A percentile compares a stretch with the other conserved stretches of the same genome.
phyloP scores from a whole-genome alignment of 2,113 vertebrate genomes.

The Okapia johnstoni region DNA sequence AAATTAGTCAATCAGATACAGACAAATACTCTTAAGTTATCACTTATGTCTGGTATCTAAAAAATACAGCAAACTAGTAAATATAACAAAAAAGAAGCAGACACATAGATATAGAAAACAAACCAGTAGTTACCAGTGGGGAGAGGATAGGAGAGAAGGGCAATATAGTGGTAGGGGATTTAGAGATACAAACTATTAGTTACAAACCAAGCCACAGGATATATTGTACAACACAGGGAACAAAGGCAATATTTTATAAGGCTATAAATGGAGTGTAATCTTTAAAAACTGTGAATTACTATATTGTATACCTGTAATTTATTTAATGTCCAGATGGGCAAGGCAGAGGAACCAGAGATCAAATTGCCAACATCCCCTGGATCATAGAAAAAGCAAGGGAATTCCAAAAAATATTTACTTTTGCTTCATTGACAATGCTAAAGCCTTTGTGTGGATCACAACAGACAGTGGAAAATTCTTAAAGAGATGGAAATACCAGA shows the following conservation, averaged over 20 bases:
- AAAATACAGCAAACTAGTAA: background rate
- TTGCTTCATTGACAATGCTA: background rate
- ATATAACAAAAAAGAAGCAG: background rate
- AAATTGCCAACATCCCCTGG: background rate
- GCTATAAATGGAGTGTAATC: background rate
- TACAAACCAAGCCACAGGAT: background rate
- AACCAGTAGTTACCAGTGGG: background rate
- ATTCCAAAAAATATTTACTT: background rate
- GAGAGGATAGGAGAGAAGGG: background rate
- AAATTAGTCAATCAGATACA: background rate
- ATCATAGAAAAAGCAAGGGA: background rate
- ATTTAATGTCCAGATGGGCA: background rate
- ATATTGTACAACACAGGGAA: background rate
- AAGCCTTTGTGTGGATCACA: background rate
- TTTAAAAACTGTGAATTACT: background rate
- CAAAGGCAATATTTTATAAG: background rate
- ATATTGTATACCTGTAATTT: background rate
- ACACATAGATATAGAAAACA: background rate
- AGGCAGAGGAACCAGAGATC: background rate
- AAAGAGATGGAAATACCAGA: background rate
- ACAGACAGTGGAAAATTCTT: background rate
- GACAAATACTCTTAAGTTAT: background rate
- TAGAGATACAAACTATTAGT: background rate
- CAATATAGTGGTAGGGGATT: background rate
- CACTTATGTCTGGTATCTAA: background rate